phyloP scores from a whole-genome alignment of 2,113 vertebrate genomes.

The Tragelaphus imberbis region DNA sequence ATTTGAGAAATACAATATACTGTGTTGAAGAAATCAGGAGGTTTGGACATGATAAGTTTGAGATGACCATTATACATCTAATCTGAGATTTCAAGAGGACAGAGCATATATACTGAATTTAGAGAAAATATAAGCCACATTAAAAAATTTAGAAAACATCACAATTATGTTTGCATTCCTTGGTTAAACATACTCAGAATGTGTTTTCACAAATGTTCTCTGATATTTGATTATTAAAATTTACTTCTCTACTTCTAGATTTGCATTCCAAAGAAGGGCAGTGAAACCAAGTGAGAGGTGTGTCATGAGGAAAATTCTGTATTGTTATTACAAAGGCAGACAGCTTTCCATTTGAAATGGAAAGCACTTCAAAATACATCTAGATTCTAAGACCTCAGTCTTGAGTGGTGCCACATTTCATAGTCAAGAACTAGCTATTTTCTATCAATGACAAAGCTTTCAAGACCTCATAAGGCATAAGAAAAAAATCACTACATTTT shows the following conservation, averaged over 20 bases:
- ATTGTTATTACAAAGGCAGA: background rate
- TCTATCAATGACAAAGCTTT: background rate
- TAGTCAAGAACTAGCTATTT: background rate
- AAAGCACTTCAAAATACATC: background rate
- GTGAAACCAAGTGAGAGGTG: background rate
- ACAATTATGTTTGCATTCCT: background rate
- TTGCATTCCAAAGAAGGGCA: background rate
- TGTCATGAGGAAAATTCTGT: background rate
- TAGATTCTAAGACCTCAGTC: background rate
- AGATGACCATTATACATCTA: background rate
- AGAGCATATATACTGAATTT: background rate
- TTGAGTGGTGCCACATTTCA: background rate
- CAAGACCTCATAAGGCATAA: background rate
- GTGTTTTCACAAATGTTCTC: background rate
- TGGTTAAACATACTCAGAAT: background rate
- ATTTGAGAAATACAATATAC: background rate
- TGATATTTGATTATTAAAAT: background rate
- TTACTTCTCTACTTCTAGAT: background rate
- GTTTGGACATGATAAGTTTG: background rate
- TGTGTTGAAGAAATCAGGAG: background rate
- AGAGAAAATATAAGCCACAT: background rate
- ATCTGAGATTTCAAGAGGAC: background rate
- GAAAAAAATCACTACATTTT: background rate
- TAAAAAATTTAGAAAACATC: background rate
- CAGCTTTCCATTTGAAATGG: background rate